A percentile compares a stretch with the other conserved stretches of the same genome.
These are phyloP conservation scores for Drusus annulatus DNA, from an alignment of 1,140 invertebrate species.

Conservation along the genomic window DNA sequence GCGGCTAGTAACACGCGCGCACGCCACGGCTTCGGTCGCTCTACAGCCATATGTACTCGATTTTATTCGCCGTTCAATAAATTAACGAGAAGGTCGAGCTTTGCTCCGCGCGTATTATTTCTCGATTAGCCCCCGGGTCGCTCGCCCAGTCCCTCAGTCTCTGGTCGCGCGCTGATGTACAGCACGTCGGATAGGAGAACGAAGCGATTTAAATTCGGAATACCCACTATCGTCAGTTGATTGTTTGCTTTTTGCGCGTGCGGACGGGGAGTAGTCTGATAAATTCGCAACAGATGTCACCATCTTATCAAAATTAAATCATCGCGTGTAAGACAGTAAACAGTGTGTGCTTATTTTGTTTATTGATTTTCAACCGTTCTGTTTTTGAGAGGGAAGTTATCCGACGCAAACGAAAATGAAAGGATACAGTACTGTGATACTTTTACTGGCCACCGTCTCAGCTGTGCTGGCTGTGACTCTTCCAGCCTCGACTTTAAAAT, in stretches of 20 bases:
- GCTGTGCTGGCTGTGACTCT: constrained; percentile 38
- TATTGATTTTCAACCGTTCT: not conserved
- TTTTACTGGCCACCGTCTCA: constrained; percentile 33
- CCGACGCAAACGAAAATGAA: constrained; percentile 43
- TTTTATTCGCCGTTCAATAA: constrained; percentile 32
- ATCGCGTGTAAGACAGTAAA: not conserved
- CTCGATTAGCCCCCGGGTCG: constrained; percentile 15
- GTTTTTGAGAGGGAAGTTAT: constrained; percentile 21
- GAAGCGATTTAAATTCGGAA: constrained; percentile 31
- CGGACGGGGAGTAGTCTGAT: constrained; percentile 42
- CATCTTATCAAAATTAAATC: not conserved
- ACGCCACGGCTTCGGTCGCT: constrained; percentile 29
- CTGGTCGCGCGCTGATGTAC: constrained; percentile 22
- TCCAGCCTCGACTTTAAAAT: constrained; percentile 49
- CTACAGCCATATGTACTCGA: constrained; percentile 19
- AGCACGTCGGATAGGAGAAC: constrained; percentile 1
- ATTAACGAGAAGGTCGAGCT: constrained; percentile 28
- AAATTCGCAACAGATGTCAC: constrained; percentile 1
- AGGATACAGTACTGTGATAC: constrained; percentile 26
- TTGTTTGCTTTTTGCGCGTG: constrained; percentile 55
- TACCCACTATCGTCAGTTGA: constrained; percentile 48
- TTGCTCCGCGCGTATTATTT: not conserved
- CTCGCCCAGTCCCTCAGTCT: not conserved
- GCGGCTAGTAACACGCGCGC: constrained; percentile 31
- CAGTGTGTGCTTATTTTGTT: not conserved